Evolutionary conservation across 1,140 invertebrate genomes (phyloP).

Genomic region (Drosophila novamexicana): DNA sequence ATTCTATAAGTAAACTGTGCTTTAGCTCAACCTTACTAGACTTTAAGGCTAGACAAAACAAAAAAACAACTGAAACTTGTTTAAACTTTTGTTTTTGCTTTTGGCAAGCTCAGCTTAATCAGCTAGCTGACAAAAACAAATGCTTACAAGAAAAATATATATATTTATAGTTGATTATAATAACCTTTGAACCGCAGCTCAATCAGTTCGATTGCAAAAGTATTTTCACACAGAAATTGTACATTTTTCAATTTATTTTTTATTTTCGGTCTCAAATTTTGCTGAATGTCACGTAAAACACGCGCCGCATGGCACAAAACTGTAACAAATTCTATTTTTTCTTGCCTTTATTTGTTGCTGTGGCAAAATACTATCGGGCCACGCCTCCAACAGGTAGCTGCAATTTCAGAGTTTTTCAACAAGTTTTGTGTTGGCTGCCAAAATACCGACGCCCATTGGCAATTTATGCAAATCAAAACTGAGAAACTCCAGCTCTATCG

Average conservation of each 20-base stretch:
- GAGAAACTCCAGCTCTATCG: constrained; percentile 15
- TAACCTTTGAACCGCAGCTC: constrained; percentile 22
- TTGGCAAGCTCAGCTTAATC: constrained; percentile 25
- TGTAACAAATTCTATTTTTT: constrained; percentile 15
- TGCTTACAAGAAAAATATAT: neutral
- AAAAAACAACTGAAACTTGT: neutral
- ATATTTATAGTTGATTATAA: constrained; percentile 2
- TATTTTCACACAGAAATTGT: constrained; percentile 47
- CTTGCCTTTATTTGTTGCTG: constrained; percentile 3
- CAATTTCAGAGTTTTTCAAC: constrained; percentile 45
- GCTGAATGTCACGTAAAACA: constrained; percentile 72
- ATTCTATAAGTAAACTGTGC: too few relatives aligned
- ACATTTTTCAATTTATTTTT: constrained; percentile 54
- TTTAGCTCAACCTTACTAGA: neutral
- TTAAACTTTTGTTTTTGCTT: neutral
- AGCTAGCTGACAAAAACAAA: constrained; percentile 25
- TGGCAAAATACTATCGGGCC: constrained; percentile 33
- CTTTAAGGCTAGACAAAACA: neutral
- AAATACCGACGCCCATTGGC: constrained; percentile 49
- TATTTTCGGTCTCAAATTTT: constrained; percentile 38
- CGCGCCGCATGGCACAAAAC: constrained; percentile 33
- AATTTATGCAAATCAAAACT: constrained; percentile 69
- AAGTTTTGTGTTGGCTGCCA: constrained; percentile 20
- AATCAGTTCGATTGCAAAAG: constrained; percentile 31
- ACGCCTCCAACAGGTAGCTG: constrained; percentile 47